Base-by-base conservation (phyloP, 2,797 vertebrate genomes). In the Huso huso region DNA sequence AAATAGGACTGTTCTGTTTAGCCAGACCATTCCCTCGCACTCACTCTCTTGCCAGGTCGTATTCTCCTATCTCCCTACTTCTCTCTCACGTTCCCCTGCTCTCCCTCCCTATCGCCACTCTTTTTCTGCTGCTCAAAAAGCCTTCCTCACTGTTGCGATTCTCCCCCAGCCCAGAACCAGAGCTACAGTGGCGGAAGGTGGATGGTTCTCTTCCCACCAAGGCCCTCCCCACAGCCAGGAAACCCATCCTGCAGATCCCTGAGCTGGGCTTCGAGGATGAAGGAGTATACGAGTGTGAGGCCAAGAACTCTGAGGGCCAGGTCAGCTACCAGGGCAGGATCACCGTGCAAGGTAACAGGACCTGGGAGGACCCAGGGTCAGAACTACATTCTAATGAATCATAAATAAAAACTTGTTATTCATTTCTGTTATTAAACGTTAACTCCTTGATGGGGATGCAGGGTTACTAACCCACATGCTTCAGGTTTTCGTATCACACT, bases 251-350 rank as follows among this genome's bases (percentile, higher is more conserved):
- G 71, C 82, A 83, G 65, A 89, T 98, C 74, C 91, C 93, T 23
- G 87, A 93, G 0, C 79, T 93, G 2, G 86, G 86, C 60, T 97
- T 98, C 37, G 93, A 97, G 9, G 94, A 99, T 0, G 96, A 98
- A 74, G 96, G 96, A 3, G 79, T 91, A 11, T 98, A 98, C 0
- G 95, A 98, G 78, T 98, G 96, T 12, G 94, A 95, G 80, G 95
- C 94, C 1, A 93, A 91, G 75, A 99, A 94, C 72, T 78, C 88
- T 49, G 93, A 93, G 68, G 95, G 96, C 12, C 89, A 85, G 1
- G 94, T 95, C 70, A 88, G 83, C 0, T 79, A 92, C 73, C 94
- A 95, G 77, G 95, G 95, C 53, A 93, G 95, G 63, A 83, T 99
- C 73, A 92, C 78, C 48, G 93, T 99, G 61, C 96, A 98, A 78